A percentile compares a stretch with the other conserved stretches of the same genome.
phyloP scores from a whole-genome alignment of 2,888 invertebrate genomes.

The Drosophila flavopinicola region DNA sequence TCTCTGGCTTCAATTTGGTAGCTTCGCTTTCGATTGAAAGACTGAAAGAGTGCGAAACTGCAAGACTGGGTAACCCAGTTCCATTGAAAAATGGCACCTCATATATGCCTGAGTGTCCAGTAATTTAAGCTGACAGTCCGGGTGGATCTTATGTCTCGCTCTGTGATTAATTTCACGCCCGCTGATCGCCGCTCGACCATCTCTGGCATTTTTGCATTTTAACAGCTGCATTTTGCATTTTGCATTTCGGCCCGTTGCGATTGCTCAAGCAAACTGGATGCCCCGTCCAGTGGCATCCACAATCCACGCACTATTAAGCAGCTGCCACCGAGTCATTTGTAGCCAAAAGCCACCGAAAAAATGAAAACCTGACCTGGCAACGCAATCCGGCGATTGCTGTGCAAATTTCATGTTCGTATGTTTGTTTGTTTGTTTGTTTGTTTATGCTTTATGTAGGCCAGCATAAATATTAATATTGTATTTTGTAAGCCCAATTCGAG shows the following conservation, averaged over 20 bases:
- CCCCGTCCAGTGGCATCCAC: slow-evolving; percentile 56
- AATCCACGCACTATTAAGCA: slow-evolving; percentile 73
- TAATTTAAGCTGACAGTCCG: slow-evolving; percentile 67
- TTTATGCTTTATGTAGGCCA: slow-evolving; percentile 67
- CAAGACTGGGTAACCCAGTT: slow-evolving; percentile 77
- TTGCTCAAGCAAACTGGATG: slow-evolving; percentile 53
- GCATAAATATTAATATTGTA: slow-evolving; percentile 65
- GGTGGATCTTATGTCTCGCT: slow-evolving; percentile 24
- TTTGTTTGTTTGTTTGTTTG: slow-evolving; percentile 46
- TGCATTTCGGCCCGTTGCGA: slow-evolving; percentile 32
- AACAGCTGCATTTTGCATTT: slow-evolving; percentile 51
- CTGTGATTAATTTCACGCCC: slow-evolving; percentile 74
- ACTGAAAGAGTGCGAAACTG: not conserved
- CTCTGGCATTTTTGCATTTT: slow-evolving; percentile 42
- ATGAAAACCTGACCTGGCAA: slow-evolving; percentile 49
- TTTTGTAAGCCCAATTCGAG: slow-evolving; percentile 54
- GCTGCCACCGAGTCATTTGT: slow-evolving; percentile 52
- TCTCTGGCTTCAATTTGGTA: slow-evolving; percentile 43
- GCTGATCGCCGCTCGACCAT: slow-evolving; percentile 54
- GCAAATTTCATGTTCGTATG: slow-evolving; percentile 50
- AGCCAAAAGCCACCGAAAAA: slow-evolving; percentile 1
- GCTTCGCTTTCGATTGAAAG: slow-evolving; percentile 59
- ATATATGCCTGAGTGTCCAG: slow-evolving; percentile 49
- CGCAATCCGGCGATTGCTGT: slow-evolving; percentile 54
- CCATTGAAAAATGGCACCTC: slow-evolving; percentile 62